Evolutionary conservation across 2,797 vertebrate species (phyloP).

Genomic region (Bovichtus variegatus): DNA sequence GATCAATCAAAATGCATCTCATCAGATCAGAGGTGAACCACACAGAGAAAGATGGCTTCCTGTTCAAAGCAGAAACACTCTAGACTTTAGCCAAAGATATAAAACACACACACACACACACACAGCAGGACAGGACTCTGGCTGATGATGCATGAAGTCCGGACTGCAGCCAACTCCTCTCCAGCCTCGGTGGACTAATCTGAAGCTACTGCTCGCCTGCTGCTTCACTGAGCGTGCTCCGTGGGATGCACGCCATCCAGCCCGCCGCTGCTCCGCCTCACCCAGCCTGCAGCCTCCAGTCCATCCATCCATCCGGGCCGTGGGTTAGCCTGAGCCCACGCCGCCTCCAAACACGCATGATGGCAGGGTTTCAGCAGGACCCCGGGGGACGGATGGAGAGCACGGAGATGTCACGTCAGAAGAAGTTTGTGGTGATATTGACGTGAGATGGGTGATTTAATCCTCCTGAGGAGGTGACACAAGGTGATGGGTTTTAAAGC

Average conservation of each 20-base stretch:
- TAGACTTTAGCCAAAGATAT: not conserved
- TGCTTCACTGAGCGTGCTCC: slow-evolving; percentile 72
- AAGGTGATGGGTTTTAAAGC: slow-evolving; percentile 4
- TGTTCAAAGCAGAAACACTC: slow-evolving; percentile 33
- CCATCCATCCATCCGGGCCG: slow-evolving; percentile 27
- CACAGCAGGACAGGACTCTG: slow-evolving; percentile 24
- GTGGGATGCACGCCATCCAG: slow-evolving; percentile 47
- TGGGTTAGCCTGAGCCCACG: slow-evolving; percentile 22
- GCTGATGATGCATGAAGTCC: slow-evolving; percentile 73
- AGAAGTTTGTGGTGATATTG: slow-evolving; percentile 29
- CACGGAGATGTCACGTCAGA: slow-evolving; percentile 53
- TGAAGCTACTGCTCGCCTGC: slow-evolving; percentile 76
- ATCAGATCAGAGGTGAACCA: slow-evolving; percentile 9
- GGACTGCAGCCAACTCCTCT: slow-evolving; percentile 80
- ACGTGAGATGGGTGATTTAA: not conserved
- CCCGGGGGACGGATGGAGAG: slow-evolving; percentile 45
- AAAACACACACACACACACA: slow-evolving; percentile 17
- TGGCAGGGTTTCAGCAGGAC: slow-evolving; percentile 38
- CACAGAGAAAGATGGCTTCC: slow-evolving; percentile 10
- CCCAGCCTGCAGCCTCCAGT: slow-evolving; percentile 49
- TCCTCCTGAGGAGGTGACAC: slow-evolving; percentile 3
- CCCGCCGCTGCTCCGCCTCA: slow-evolving; percentile 12
- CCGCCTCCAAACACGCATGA: slow-evolving; percentile 17
- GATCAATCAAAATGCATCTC: slow-evolving; percentile 10
- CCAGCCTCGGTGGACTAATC: slow-evolving; percentile 72